Evolutionary conservation across 2,113 vertebrate genomes (phyloP).

Genomic region (Synodontis membranacea): DNA sequence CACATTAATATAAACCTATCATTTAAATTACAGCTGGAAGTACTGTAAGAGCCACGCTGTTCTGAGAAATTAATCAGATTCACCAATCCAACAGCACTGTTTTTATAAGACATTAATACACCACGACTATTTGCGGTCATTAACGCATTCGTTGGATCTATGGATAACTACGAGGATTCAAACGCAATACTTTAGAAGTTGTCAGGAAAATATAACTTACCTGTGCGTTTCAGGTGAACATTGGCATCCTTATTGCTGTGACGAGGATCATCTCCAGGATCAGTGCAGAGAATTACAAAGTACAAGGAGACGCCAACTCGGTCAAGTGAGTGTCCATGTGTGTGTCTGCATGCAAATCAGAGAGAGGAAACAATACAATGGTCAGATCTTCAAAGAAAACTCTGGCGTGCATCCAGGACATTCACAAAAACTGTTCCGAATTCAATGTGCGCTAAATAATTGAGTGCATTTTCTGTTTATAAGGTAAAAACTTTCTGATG

Average conservation of each 20-base stretch:
- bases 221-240: slow-evolving; percentile 80
- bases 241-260: slow-evolving; percentile 89
- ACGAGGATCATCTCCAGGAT: slow-evolving; percentile 95
- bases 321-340: slow-evolving; percentile 86
- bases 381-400: too few species aligned
- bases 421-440: too few species aligned
- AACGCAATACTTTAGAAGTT: background rate
- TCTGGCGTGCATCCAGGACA: too few species aligned
- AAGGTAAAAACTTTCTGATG: too few species aligned
- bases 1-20: too few species aligned
- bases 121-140: background rate
- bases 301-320: slow-evolving; percentile 86
- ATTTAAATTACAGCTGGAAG: too few species aligned
- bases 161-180: background rate
- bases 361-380: too few species aligned
- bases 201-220: background rate
- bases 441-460: too few species aligned
- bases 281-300: slow-evolving; percentile 91
- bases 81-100: background rate
- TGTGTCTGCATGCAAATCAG: background rate
- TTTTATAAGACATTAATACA: background rate
- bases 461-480: background rate
- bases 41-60: too few species aligned
- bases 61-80: too few species aligned
- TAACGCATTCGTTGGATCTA: background rate